Conservation (phyloP, 2,888 invertebrate genomes). For the Napeogenes inachia region DNA sequence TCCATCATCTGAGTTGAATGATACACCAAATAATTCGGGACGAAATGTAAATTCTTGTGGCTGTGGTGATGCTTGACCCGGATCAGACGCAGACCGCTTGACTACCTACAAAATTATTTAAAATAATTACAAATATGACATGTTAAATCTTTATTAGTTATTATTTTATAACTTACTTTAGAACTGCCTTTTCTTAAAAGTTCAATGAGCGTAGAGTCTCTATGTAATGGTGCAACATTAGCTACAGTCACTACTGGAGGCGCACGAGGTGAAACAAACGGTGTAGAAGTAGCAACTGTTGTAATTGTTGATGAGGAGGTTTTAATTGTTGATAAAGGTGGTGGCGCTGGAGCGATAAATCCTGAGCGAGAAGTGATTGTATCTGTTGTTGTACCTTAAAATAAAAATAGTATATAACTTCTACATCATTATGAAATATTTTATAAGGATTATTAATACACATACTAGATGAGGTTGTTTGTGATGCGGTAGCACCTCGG, state of each 20-base stretch:
- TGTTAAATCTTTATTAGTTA: not conserved
- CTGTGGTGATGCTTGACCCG: slow-evolving; percentile 79
- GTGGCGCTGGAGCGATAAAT: slow-evolving; percentile 67
- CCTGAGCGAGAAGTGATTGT: slow-evolving; percentile 51
- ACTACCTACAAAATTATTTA: slow-evolving; percentile 69
- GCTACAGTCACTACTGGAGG: slow-evolving; percentile 62
- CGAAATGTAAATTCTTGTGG: slow-evolving; percentile 77
- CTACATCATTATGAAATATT: no score
- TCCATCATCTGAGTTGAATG: slow-evolving; percentile 80
- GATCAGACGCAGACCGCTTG: slow-evolving; percentile 85
- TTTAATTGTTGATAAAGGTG: slow-evolving; percentile 62
- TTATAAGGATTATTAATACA: no score
- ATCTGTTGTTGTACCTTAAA: slow-evolving; percentile 49
- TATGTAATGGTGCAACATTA: slow-evolving; percentile 64
- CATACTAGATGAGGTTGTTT: slow-evolving; percentile 51
- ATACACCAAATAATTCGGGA: slow-evolving; percentile 80
- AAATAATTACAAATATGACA: not conserved
- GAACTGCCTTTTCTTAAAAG: slow-evolving; percentile 83
- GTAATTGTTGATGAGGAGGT: slow-evolving; percentile 59
- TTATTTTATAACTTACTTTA: slow-evolving; percentile 57
- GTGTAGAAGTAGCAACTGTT: slow-evolving; percentile 67
- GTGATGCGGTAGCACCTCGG: slow-evolving; percentile 75
- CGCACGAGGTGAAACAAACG: slow-evolving; percentile 67
- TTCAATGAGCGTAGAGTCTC: slow-evolving; percentile 88
- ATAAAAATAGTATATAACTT: no score